phyloP scores from a whole-genome alignment of 2,797 vertebrate species.

The Nyctalus aviator region DNA sequence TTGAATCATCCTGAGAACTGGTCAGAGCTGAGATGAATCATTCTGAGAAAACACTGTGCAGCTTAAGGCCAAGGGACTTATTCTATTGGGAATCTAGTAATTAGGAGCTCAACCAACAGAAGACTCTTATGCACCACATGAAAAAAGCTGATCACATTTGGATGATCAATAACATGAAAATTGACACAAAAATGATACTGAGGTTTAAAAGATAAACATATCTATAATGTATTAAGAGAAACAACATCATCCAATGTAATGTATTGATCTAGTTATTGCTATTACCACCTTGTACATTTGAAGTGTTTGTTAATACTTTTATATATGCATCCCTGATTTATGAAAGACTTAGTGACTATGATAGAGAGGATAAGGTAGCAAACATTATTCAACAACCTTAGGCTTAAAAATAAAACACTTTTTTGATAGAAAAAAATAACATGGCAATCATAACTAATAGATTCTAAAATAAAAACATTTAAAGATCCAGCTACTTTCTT shows the following conservation, averaged over 20 bases:
- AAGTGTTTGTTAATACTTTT: conserved; percentile 18
- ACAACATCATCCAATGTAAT: background rate
- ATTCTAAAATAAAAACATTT: background rate
- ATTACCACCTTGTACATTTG: background rate
- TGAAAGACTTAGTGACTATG: background rate
- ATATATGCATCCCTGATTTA: background rate
- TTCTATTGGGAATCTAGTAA: background rate
- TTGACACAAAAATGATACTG: background rate
- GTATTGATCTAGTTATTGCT: background rate
- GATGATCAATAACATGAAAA: background rate
- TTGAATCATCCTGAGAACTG: background rate
- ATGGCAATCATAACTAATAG: background rate
- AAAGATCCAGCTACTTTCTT: background rate
- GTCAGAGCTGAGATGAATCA: background rate
- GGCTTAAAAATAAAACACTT: background rate
- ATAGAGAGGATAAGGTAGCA: background rate
- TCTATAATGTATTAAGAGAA: background rate
- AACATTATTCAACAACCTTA: conserved; percentile 1
- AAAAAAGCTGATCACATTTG: background rate
- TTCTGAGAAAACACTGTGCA: background rate
- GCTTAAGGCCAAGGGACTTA: background rate
- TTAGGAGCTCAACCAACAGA: background rate
- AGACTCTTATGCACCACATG: background rate
- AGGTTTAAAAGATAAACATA: background rate
- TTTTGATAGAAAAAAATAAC: background rate